Evolutionary conservation across 2,888 invertebrate genomes (phyloP).

Genomic region (Lingula anatina): DNA sequence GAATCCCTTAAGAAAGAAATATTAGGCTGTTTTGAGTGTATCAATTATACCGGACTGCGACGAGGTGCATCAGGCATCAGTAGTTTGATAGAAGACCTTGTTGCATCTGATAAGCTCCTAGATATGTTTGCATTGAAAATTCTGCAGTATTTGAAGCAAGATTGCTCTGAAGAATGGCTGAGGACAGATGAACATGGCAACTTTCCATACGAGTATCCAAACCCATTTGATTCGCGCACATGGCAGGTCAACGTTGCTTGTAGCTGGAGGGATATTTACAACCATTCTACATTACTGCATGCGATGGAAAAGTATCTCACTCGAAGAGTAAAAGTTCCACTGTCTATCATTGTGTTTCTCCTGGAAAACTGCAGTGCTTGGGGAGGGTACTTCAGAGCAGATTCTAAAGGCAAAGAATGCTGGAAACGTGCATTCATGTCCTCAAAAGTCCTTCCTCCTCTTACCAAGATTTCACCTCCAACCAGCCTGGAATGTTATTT

Average conservation of each 20-base stretch:
- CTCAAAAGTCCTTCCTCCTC: no score
- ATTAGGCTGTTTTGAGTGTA: slow-evolving; percentile 19
- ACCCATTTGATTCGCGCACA: not conserved
- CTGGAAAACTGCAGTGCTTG: slow-evolving; percentile 3
- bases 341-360: slow-evolving; percentile 3
- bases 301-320: not conserved
- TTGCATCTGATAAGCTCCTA: not conserved
- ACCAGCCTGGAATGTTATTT: no score
- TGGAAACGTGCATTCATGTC: no score
- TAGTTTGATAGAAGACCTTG: slow-evolving; percentile 9
- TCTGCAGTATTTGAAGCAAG: not conserved
- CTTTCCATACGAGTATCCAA: no score
- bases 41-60: slow-evolving; percentile 12
- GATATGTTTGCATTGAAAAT: not conserved
- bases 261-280: not conserved
- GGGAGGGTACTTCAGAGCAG: no score
- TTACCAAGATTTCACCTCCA: no score
- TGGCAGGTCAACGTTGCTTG: slow-evolving; percentile 5
- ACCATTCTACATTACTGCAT: slow-evolving; percentile 1
- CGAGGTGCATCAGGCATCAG: slow-evolving; percentile 12
- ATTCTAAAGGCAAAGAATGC: no score
- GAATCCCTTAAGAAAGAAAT: slow-evolving; percentile 14
- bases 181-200: not conserved
- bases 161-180: not conserved
- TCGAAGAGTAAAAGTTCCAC: not conserved